phyloP scores from a whole-genome alignment of 2,113 vertebrate genomes.

The Nanorana parkeri region DNA sequence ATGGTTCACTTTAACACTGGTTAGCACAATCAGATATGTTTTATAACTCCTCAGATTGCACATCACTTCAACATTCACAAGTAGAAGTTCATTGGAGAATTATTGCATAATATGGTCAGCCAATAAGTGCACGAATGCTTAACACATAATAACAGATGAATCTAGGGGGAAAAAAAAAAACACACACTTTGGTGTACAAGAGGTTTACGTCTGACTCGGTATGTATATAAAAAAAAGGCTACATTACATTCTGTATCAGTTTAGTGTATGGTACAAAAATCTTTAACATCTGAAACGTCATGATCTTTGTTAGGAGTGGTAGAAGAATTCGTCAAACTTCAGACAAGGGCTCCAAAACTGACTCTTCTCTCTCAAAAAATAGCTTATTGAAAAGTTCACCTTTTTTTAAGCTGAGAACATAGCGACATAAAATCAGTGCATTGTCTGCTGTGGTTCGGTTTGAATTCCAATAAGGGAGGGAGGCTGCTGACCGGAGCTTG shows the following conservation, averaged over 20 bases:
- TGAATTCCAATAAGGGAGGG: constrained; percentile 85
- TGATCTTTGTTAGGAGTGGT: background rate
- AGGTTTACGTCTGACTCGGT: constrained; percentile 64
- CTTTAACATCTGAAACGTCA: background rate
- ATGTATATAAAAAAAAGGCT: constrained; percentile 58
- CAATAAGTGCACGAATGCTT: background rate
- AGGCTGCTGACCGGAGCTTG: constrained; percentile 76
- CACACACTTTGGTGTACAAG: constrained; percentile 69
- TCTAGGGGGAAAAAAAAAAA: constrained; percentile 60
- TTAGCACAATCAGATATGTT: background rate
- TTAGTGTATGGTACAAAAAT: constrained; percentile 64
- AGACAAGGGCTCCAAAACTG: constrained; percentile 15
- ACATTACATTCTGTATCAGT: constrained; percentile 42
- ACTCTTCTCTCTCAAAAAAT: constrained; percentile 17
- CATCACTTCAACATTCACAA: constrained; percentile 1
- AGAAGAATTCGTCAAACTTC: background rate
- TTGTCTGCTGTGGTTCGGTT: constrained; percentile 84
- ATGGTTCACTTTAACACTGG: background rate
- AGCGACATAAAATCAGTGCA: constrained; percentile 73
- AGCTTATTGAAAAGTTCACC: constrained; percentile 57
- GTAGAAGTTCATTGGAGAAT: background rate
- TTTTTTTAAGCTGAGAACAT: constrained; percentile 58
- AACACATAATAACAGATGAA: constrained; percentile 45
- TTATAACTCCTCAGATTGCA: background rate
- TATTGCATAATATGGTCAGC: constrained; percentile 30